Conservation (phyloP, 2,797 vertebrate species). For the Threskiornis aethiopicus region DNA sequence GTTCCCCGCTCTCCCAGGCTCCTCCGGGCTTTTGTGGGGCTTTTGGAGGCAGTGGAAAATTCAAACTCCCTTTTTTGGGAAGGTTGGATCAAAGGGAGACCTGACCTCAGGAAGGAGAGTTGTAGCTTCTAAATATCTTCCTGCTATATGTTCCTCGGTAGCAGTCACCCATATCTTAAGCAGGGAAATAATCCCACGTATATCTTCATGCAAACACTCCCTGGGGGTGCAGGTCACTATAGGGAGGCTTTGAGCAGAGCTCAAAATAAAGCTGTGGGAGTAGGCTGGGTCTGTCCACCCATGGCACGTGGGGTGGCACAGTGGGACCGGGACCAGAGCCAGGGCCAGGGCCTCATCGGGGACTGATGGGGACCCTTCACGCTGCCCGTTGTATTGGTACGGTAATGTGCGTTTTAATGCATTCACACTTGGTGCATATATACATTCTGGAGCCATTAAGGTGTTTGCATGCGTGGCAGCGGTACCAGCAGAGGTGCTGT, state of each 20-base stretch:
- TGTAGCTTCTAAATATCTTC: neutral
- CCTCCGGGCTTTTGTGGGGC: neutral
- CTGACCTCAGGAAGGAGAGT: neutral
- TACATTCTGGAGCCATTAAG: neutral
- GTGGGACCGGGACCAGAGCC: neutral
- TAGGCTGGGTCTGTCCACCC: neutral
- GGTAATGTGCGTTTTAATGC: neutral
- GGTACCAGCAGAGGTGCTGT: neutral
- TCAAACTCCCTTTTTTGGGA: neutral
- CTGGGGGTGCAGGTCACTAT: accelerated
- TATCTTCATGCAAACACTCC: neutral
- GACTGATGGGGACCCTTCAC: accelerated
- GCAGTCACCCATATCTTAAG: neutral
- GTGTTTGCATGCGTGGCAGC: neutral
- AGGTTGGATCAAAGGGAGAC: neutral
- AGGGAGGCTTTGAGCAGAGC: neutral
- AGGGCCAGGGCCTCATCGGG: neutral
- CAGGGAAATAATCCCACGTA: neutral
- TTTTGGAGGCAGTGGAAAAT: neutral
- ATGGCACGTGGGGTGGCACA: neutral
- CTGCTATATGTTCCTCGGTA: accelerated
- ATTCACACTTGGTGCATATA: accelerated
- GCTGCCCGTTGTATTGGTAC: accelerated
- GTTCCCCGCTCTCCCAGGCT: neutral
- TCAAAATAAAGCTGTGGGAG: neutral